Percentiles rank a stretch among this genome's conserved stretches.
Evolutionary conservation across 2,888 invertebrate genomes (phyloP).

Genomic region (Trisateles emortualis): DNA sequence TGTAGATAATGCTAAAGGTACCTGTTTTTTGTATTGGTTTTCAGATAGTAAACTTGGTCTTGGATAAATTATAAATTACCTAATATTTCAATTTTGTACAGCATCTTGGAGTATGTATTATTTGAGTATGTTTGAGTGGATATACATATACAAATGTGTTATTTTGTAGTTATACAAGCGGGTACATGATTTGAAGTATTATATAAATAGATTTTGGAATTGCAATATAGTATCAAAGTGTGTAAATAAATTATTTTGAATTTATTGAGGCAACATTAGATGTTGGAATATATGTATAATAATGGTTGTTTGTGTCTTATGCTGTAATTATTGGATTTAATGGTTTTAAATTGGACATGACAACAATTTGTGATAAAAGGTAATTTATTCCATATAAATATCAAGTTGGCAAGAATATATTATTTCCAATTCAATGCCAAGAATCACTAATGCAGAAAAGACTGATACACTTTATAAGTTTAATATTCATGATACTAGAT

Average conservation of each 20-base stretch:
- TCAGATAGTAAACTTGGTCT: conserved; percentile 11
- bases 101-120: conserved; percentile 11
- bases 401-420: conserved; percentile 26
- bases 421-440: conserved; percentile 40
- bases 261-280: conserved; percentile 17
- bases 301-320: conserved; percentile 17
- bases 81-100: conserved; percentile 32
- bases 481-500: conserved; percentile 14
- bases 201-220: conserved; percentile 17
- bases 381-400: conserved; percentile 39
- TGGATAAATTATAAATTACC: conserved; percentile 37
- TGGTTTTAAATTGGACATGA: conserved; percentile 13
- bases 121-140: conserved; percentile 15
- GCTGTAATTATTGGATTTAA: conserved; percentile 4
- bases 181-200: conserved; percentile 30
- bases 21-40: conserved; percentile 24
- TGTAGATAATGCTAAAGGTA: conserved; percentile 13
- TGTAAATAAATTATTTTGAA: conserved; percentile 1
- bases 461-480: conserved; percentile 39
- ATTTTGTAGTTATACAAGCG: conserved; percentile 12
- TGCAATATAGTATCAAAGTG: conserved; percentile 2
- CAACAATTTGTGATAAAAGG: conserved; percentile 42
- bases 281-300: conserved; percentile 18
- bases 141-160: conserved; percentile 3
- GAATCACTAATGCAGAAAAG: conserved; percentile 31